Percentiles rank a stretch among this genome's conserved stretches.
Evolutionary conservation across 2,888 invertebrate genomes (phyloP).

Genomic region (Aphidius colemani): DNA sequence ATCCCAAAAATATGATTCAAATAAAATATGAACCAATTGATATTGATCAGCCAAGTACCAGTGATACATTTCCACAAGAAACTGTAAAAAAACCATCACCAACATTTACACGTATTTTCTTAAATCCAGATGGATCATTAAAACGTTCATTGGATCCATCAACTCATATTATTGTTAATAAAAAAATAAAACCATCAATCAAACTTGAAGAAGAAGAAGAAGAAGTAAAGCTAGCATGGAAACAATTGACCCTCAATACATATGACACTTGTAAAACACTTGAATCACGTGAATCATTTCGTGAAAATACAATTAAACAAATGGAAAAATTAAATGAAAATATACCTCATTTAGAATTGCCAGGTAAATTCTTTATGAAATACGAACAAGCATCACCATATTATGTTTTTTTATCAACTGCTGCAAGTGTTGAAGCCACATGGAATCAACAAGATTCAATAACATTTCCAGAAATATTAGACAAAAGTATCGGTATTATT

Average conservation of each 20-base stretch:
- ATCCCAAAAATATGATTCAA: too few relatives aligned
- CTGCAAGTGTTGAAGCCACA: conserved; percentile 69
- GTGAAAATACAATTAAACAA: conserved; percentile 43
- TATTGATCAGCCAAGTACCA: too few relatives aligned
- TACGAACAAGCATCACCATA: conserved; percentile 73
- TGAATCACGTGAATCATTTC: conserved; percentile 32
- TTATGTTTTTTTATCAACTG: conserved; percentile 75
- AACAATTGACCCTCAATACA: neutral
- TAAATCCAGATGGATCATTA: too few relatives aligned
- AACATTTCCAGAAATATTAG: conserved; percentile 79
- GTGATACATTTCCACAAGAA: too few relatives aligned
- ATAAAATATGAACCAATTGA: too few relatives aligned
- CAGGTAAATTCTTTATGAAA: conserved; percentile 69
- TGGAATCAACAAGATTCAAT: conserved; percentile 70
- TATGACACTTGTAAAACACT: conserved; percentile 7
- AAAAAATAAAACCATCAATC: too few relatives aligned
- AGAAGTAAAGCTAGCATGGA: too few relatives aligned
- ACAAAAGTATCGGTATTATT: conserved; percentile 75
- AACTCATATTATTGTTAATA: too few relatives aligned
- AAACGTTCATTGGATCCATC: too few relatives aligned
- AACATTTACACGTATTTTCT: too few relatives aligned
- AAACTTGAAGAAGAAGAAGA: too few relatives aligned
- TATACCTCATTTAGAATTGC: conserved; percentile 64
- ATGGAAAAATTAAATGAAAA: conserved; percentile 57
- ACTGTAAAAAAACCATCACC: too few relatives aligned